Conservation (phyloP, 2,113 vertebrate species). For the Anhinga rufa region DNA sequence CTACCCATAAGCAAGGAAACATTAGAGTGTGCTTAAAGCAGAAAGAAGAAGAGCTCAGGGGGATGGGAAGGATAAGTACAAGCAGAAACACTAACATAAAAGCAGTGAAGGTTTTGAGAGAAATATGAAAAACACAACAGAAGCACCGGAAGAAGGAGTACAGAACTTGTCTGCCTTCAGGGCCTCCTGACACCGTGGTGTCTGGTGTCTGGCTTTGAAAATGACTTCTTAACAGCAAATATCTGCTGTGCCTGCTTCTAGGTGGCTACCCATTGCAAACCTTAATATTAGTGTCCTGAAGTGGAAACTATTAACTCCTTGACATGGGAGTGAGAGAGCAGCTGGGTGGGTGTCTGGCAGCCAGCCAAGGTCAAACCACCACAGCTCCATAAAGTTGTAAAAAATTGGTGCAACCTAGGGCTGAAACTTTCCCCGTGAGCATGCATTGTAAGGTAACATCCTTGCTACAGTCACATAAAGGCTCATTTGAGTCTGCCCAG, state of each 20-base stretch:
- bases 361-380: background rate
- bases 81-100: background rate
- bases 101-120: background rate
- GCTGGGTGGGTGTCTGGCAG: background rate
- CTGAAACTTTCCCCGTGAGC: background rate
- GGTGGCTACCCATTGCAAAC: background rate
- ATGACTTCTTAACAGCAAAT: background rate
- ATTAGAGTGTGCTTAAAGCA: background rate
- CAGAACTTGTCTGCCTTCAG: background rate
- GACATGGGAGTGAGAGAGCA: background rate
- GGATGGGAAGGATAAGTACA: background rate
- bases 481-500: background rate
- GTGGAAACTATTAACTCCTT: background rate
- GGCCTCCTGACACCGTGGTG: background rate
- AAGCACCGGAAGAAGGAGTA: background rate
- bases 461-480: background rate
- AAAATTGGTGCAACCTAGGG: background rate
- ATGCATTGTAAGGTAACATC: background rate
- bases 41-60: background rate
- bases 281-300: background rate
- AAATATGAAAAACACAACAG: background rate
- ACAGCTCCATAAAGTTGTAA: background rate
- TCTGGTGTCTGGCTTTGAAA: background rate
- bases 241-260: background rate
- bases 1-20: background rate